Evolutionary conservation across 2,113 vertebrate genomes (phyloP).

Genomic region (Tichodroma muraria): DNA sequence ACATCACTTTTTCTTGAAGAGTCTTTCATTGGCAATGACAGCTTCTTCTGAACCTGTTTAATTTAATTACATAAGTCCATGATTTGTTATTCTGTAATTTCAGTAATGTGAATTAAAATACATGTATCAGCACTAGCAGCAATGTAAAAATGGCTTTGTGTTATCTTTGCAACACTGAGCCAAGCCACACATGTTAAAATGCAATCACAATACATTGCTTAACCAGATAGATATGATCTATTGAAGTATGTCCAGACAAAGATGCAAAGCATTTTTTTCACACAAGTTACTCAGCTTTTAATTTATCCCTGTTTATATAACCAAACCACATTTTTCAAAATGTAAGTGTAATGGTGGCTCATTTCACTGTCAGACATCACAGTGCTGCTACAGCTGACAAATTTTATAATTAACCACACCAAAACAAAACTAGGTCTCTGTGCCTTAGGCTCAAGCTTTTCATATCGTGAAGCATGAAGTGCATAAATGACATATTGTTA

Average conservation of each 20-base stretch:
- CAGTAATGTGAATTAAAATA: not conserved
- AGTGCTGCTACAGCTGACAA: not conserved
- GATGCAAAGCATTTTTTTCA: not conserved
- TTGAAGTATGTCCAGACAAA: not conserved
- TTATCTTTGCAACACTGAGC: not conserved
- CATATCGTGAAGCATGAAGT: constrained; percentile 14
- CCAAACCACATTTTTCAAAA: constrained; percentile 15
- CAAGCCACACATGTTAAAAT: not conserved
- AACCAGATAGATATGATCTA: not conserved
- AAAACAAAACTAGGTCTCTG: constrained; percentile 56
- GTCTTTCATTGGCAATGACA: not conserved
- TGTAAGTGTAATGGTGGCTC: constrained; percentile 8
- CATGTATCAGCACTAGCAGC: not conserved
- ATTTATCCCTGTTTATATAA: constrained; percentile 21
- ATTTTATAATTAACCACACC: constrained; percentile 32
- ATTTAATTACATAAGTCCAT: not conserved
- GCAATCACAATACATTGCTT: not conserved
- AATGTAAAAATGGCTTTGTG: not conserved
- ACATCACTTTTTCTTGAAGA: not conserved
- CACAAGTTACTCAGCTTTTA: not conserved
- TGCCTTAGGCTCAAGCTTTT: constrained; percentile 43
- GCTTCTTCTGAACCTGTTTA: not conserved
- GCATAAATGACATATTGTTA: not conserved
- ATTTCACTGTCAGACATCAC: constrained; percentile 33
- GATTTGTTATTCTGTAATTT: not conserved